Percentiles rank a stretch among this genome's conserved stretches.
Conservation (phyloP, 2,888 invertebrate genomes). For the Myopa tessellatipennis region DNA sequence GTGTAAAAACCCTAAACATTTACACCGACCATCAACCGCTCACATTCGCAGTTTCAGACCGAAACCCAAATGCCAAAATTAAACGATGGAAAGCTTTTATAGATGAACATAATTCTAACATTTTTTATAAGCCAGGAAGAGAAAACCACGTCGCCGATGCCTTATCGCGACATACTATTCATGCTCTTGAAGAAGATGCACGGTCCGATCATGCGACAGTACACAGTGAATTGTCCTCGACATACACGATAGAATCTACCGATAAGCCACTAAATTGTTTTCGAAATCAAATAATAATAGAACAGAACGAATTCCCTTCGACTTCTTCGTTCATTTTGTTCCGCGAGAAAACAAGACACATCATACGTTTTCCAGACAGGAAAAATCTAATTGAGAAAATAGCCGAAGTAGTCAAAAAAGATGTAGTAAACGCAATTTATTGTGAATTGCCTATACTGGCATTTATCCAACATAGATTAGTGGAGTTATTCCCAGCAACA, state of each 20-base stretch:
- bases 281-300: not conserved
- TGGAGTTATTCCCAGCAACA: conserved; percentile 37
- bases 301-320: conserved; percentile 14
- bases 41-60: too few relatives aligned
- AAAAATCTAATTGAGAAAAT: too few relatives aligned
- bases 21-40: not conserved
- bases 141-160: too few relatives aligned
- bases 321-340: conserved; percentile 33
- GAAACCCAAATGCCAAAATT: too few relatives aligned
- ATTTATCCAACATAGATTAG: conserved; percentile 37
- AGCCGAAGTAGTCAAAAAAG: too few relatives aligned
- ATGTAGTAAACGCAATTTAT: too few relatives aligned
- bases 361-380: too few relatives aligned
- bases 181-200: conserved; percentile 16
- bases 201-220: conserved; percentile 6
- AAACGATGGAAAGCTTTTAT: too few relatives aligned
- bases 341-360: conserved; percentile 12
- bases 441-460: conserved; percentile 3
- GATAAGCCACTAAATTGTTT: conserved; percentile 36
- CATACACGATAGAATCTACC: conserved; percentile 31
- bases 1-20: not conserved
- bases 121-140: too few relatives aligned
- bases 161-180: too few relatives aligned
- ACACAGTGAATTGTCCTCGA: conserved; percentile 41
- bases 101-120: too few relatives aligned